These are phyloP conservation scores for Lagocephalus sceleratus DNA, from an alignment of 2,797 vertebrate species.

Conservation along the genomic window DNA sequence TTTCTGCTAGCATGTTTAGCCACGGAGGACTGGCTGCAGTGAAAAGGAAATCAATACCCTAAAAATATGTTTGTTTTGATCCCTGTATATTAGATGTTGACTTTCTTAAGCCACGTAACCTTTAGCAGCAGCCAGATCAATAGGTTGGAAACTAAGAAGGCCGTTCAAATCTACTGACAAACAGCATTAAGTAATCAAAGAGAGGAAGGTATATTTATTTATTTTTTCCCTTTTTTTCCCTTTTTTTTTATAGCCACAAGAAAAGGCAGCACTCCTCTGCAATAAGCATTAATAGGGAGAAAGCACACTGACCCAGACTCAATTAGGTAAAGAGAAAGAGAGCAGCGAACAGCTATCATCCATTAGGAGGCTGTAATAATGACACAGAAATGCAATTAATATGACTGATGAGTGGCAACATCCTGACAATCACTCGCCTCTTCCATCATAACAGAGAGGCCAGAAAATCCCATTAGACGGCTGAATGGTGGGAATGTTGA, in stretches of 20 bases:
- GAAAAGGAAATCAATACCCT: slow-evolving; percentile 59
- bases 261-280: slow-evolving; percentile 39
- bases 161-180: slow-evolving; percentile 63
- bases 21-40: slow-evolving; percentile 39
- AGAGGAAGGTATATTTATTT: neutral
- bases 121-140: slow-evolving; percentile 64
- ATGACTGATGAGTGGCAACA: slow-evolving; percentile 71
- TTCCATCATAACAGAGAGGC: slow-evolving; percentile 69
- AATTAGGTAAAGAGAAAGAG: slow-evolving; percentile 60
- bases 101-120: slow-evolving; percentile 64
- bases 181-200: slow-evolving; percentile 54
- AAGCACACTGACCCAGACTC: slow-evolving; percentile 50
- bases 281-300: slow-evolving; percentile 36
- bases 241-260: slow-evolving; percentile 24
- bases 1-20: slow-evolving; percentile 23
- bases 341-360: slow-evolving; percentile 55
- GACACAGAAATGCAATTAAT: slow-evolving; percentile 75
- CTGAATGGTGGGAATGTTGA: slow-evolving; percentile 47
- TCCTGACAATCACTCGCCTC: slow-evolving; percentile 67
- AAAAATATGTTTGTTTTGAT: slow-evolving; percentile 69
- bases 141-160: slow-evolving; percentile 57
- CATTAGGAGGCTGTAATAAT: slow-evolving; percentile 67
- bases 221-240: neutral
- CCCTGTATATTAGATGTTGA: slow-evolving; percentile 60
- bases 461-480: slow-evolving; percentile 67